Evolutionary conservation across 2,888 invertebrate genomes (phyloP).

Genomic region (Prosopocoilus inquinatus): DNA sequence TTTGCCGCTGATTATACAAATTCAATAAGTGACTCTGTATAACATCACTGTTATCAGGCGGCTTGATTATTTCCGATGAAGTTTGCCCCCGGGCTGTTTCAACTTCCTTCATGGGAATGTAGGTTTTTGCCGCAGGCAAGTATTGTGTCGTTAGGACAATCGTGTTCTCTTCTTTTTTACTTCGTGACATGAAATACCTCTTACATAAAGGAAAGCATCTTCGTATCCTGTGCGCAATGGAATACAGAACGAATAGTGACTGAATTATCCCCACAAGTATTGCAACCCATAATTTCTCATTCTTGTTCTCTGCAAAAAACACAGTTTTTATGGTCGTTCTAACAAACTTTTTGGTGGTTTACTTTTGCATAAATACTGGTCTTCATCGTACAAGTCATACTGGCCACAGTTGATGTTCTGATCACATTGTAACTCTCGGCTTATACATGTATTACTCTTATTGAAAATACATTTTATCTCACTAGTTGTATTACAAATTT

Average conservation of each 20-base stretch:
- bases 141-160: conserved; percentile 11
- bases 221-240: conserved; percentile 7
- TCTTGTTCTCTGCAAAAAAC: not conserved
- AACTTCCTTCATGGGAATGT: conserved; percentile 16
- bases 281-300: not conserved
- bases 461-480: conserved; percentile 24
- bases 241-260: conserved; percentile 5
- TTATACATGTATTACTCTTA: conserved; percentile 24
- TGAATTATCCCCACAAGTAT: conserved; percentile 1
- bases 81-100: conserved; percentile 10
- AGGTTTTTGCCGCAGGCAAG: conserved; percentile 13
- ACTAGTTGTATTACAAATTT: conserved; percentile 11
- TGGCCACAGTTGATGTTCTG: conserved; percentile 30
- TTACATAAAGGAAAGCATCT: conserved; percentile 12
- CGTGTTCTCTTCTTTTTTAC: conserved; percentile 12
- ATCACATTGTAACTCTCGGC: conserved; percentile 27
- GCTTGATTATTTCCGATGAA: too few species aligned
- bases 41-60: too few species aligned
- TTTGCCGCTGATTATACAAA: too few species aligned
- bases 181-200: not conserved
- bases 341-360: not conserved
- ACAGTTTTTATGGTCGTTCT: not conserved
- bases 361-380: conserved; percentile 23
- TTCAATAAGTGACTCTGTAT: too few species aligned
- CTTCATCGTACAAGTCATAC: conserved; percentile 25